Base-by-base conservation (phyloP, 2,797 vertebrate genomes). In the Syndactyla subalaris region DNA sequence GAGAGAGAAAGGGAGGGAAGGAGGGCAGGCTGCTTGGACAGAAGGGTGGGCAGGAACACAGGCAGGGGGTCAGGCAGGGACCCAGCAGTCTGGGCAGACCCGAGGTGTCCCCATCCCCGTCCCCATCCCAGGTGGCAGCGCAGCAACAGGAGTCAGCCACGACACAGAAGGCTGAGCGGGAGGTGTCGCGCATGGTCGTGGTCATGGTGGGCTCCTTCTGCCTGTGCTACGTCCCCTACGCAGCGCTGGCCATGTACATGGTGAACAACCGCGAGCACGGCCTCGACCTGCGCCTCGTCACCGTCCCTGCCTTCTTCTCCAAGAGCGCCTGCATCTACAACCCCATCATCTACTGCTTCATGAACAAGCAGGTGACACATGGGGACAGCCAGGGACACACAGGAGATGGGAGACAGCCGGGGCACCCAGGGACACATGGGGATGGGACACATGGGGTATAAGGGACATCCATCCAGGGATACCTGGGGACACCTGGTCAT, bases 151-250 rank as follows among this genome's bases (percentile, higher is more conserved):
- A 99, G 63, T 98, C 98, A 1, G 98, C 97, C 30, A 98, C 98
- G 0, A 99, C 98, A 3, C 98, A 99, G 98, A 99, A 98, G 90
- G 98, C 98, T 1, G 98, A 99, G 97, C 97, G 89, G 85, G 98
- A 99, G 96, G 98, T 98, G 81, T 99, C 98, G 19, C 98, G 97
- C 34, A 98, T 98, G 98, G 98, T 98, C 70, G 57, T 98, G 94
- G 92, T 98, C 86, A 99, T 99, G 98, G 98, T 99, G 19, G 43
- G 98, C 1, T 98, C 98, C 74, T 99, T 99, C 94, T 95, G 99
- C 85, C 32, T 98, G 38, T 98, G 99, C 55, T 98, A 98, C 76
- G 88, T 95, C 7, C 99, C 99, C 74, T 99, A 98, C 19, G 98
- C 98, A 2, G 96, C 95, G 10, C 97, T 99, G 63, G 98, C 98